Evolutionary conservation across 2,797 vertebrate species (phyloP).

Genomic region (Setipinna tenuifilis): DNA sequence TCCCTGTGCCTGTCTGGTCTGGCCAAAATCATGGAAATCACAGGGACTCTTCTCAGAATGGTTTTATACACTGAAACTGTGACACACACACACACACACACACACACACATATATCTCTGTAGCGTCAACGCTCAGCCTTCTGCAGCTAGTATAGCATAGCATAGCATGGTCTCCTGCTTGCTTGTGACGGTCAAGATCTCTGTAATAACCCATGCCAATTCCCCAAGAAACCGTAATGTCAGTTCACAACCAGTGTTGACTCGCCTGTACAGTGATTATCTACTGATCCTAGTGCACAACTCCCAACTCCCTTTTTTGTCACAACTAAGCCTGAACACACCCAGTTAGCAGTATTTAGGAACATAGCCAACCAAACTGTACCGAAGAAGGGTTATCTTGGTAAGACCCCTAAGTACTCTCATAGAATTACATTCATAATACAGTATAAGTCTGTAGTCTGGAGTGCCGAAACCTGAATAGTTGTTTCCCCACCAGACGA

Average conservation of each 20-base stretch:
- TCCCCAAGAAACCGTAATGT: background rate
- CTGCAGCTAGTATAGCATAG: background rate
- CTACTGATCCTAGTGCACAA: background rate
- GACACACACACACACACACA: background rate
- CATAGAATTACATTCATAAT: background rate
- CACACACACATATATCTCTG: background rate
- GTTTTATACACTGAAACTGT: background rate
- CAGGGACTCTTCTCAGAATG: background rate
- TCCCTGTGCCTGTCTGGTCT: background rate
- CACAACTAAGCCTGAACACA: background rate
- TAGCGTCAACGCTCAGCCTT: background rate
- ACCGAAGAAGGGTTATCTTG: background rate
- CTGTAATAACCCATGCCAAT: background rate
- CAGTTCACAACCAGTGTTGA: conserved; percentile 14
- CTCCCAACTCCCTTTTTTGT: background rate
- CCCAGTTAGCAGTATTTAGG: background rate
- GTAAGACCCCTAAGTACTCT: background rate
- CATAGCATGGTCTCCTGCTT: conserved; percentile 6
- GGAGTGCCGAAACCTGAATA: no score
- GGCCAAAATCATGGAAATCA: background rate
- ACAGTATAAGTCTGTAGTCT: background rate
- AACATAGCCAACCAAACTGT: background rate
- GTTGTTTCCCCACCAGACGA: no score
- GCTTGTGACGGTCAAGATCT: background rate
- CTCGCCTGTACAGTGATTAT: background rate